Base-by-base conservation (phyloP, 2,888 invertebrate species). In the Coleophora flavipennella region DNA sequence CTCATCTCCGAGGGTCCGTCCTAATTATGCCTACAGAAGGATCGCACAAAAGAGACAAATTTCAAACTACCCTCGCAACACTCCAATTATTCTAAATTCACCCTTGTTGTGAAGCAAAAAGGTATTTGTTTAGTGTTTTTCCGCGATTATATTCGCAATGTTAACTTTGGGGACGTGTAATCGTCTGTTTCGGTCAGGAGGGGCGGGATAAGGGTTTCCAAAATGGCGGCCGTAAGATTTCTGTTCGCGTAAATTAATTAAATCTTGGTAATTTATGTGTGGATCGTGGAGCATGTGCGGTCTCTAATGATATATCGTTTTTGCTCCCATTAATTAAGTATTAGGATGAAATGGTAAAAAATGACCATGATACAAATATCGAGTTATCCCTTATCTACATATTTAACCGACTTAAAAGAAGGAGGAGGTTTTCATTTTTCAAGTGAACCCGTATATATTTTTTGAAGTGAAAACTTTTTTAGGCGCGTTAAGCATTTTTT, bases 201-300 rank as follows among this genome's bases (percentile, higher is more conserved):
- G 68, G 73, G 72, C 58, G 68, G 72, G 67, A 62, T 68, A 74
- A 75, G 75, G 81, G 79, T 68, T 53, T 66, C 53, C 78, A 83
- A 83, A 73, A 83, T 81, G 83, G 83, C 81, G 51, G 66, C 67
- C 63, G 72, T 84, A 84, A 84, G 83, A 84, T 84, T 83, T 81
- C 20, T 69, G 79, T 78, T 73, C 71, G 67, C 75, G 66, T 68
- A 74, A 73, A 81, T 78, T 80, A 81, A 83, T 84, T 84, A 80
- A 83, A 81, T 81, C 81, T 81, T 81, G 72, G 70, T 84, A 77
- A 84, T 84, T 83, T 84, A 84, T 78, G 74, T 65, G 62, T 61
- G 58, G 66, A 56, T 60, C 59, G 63, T 55, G 69, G 63, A 65
- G 57, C 79, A 74, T 72, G 64, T 78, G 79, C 54, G 63, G 20